Evolutionary conservation across 2,113 vertebrate species (phyloP).

Genomic region (Anser cygnoides): DNA sequence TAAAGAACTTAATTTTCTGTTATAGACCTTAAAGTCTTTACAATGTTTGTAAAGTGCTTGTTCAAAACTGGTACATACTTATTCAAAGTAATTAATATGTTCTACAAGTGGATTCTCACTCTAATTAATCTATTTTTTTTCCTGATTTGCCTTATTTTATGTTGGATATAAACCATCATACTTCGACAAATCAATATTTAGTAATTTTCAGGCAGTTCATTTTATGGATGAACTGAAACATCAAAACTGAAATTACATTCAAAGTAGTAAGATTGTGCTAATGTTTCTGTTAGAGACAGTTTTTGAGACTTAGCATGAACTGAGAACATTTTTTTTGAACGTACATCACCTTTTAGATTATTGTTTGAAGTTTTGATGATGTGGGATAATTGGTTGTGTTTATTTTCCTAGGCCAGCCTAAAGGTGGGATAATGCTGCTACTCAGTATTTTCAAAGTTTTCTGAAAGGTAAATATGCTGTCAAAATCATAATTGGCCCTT

Average conservation of each 20-base stretch:
- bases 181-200: not conserved
- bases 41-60: not conserved
- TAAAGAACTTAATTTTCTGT: not conserved
- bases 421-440: slow-evolving; percentile 89
- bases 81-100: not conserved
- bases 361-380: not conserved
- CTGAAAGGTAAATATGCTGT: slow-evolving; percentile 78
- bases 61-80: not conserved
- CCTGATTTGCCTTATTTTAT: not conserved
- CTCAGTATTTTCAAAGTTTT: slow-evolving; percentile 83
- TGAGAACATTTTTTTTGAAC: not conserved
- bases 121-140: not conserved
- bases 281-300: not conserved
- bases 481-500: not conserved
- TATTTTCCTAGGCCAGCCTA: slow-evolving; percentile 77
- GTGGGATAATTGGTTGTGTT: not conserved
- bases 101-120: not conserved
- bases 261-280: not conserved
- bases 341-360: not conserved
- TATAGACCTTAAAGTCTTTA: not conserved
- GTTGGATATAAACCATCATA: not conserved
- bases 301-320: not conserved
- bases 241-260: not conserved
- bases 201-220: not conserved
- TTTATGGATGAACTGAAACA: not conserved